A percentile compares a stretch with the other conserved stretches of the same genome.
Conservation (phyloP, 2,797 vertebrate genomes). For the Cichlasoma orientale region DNA sequence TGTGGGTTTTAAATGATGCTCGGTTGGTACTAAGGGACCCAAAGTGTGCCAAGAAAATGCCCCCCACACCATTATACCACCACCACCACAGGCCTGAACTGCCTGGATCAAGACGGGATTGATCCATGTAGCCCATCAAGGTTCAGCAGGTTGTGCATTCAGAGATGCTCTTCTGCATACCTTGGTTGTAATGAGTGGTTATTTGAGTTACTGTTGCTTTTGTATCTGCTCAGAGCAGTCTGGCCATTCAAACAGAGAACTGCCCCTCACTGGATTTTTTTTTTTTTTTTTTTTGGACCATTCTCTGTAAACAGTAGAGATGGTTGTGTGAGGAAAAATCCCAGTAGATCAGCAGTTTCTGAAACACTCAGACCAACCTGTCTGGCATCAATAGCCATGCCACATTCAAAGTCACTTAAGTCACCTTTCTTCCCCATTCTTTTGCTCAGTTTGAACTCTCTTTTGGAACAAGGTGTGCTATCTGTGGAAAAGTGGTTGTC, state of each 20-base stretch:
- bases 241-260: neutral
- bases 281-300: neutral
- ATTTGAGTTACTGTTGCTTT: neutral
- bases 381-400: neutral
- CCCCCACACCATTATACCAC: no score
- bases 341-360: neutral
- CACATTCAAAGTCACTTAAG: neutral
- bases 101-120: no score
- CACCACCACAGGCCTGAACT: no score
- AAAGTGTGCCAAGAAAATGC: no score
- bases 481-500: neutral
- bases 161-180: neutral
- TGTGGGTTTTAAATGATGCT: neutral
- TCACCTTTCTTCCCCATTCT: neutral
- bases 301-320: neutral
- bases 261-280: neutral
- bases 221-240: neutral
- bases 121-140: neutral
- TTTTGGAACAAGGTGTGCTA: neutral
- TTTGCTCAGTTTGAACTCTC: neutral
- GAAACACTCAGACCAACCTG: neutral
- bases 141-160: neutral
- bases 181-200: neutral
- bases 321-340: neutral
- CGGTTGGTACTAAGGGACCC: no score